Evolutionary conservation across 2,888 invertebrate species (phyloP), one percentile per base, ranked within the genome.

Genomic region (Chaetoderma sp.): DNA sequence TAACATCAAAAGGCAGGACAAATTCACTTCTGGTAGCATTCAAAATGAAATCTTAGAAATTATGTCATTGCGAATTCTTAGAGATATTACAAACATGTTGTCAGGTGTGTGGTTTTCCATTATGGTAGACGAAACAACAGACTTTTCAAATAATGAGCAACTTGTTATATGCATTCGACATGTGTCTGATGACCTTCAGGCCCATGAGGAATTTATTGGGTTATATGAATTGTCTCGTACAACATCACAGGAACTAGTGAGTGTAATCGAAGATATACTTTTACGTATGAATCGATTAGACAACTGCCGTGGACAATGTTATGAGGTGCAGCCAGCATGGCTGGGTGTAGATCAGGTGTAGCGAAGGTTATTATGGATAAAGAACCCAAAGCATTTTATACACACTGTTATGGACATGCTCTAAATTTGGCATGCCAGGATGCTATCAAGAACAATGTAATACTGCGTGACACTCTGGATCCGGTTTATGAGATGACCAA

Each of bases 191-290:
- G 45, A 71, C 32, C 44, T 74, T 10, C 45, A 52, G n/a, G 67
- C 60, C 27, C 67, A 70, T 3, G 73, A 77, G 32, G 72, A 74
- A 10, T 72, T 76, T 44, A 57, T 76, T 50, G 71, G 74, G 28
- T 49, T 75, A 25, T 60, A 68, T 36, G 32, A 44, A 16, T 52
- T 70, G n/a, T 54, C 45, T 2, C 63, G 60, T 8, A 70, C 61
- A 8, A 59, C 70, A 18, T 30, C 72, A 5, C 28, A 49, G 47
- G 65, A 50, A 10, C 16, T 75, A 23, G 65, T 65, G 1, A 45
- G n/a, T 18, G 58, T 63, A 4, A 73, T 67, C 27, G 27, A 70
- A 44, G 68, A 75, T 62, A 56, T 58, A 1, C 30, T 75, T 4
- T 39, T 72, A 1, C 47, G 70, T 27, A 58, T 72, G 67, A 62